phyloP scores from a whole-genome alignment of 2,797 vertebrate genomes.

The Helarctos malayanus region DNA sequence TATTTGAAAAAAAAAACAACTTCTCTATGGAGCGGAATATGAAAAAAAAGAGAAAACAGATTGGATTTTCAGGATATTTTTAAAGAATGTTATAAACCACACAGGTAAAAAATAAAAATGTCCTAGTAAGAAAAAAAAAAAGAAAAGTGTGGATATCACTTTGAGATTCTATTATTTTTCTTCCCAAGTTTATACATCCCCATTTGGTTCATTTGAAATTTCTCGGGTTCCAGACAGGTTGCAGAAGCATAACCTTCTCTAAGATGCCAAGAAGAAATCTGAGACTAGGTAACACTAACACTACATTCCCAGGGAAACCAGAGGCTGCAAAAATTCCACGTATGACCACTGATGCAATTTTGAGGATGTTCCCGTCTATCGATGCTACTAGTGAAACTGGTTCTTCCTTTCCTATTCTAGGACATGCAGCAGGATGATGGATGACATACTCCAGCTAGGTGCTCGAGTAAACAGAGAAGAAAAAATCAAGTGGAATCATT shows the following conservation, averaged over 20 bases:
- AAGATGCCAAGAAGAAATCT: not conserved
- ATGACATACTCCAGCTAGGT: not conserved
- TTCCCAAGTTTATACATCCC: not conserved
- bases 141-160: not conserved
- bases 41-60: not conserved
- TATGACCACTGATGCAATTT: not conserved
- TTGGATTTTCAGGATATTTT: constrained; percentile 1
- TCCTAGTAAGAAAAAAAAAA: not conserved
- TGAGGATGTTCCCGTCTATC: not conserved
- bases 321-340: not conserved
- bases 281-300: not conserved
- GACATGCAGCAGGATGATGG: not conserved
- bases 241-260: not conserved
- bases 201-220: not conserved
- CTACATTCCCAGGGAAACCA: not conserved
- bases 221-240: not conserved
- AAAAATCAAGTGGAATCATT: not conserved
- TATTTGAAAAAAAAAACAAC: not conserved
- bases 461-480: not conserved
- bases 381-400: not conserved
- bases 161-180: not conserved
- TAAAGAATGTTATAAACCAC: not conserved
- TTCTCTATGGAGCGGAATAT: not conserved
- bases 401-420: not conserved
- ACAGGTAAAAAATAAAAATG: constrained; percentile 46